Percentiles rank a stretch among this genome's conserved stretches.
Evolutionary conservation across 2,888 invertebrate genomes (phyloP).

Genomic region (Drosophila ochracea): DNA sequence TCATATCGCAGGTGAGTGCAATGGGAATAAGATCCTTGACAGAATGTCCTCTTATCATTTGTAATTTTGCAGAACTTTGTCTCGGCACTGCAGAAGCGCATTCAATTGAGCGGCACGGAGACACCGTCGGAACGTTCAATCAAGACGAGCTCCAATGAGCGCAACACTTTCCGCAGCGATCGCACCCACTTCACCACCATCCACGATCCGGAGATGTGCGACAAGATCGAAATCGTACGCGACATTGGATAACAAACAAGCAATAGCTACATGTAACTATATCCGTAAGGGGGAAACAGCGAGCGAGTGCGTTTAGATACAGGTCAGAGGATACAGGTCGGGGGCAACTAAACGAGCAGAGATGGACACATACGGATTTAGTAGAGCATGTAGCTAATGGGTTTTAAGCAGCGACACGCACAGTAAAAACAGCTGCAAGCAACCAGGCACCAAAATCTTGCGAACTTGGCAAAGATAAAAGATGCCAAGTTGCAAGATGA

Average conservation of each 20-base stretch:
- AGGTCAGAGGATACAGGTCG: slow-evolving; percentile 54
- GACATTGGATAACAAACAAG: slow-evolving; percentile 85
- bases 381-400: slow-evolving; percentile 49
- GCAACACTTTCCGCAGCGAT: slow-evolving; percentile 92
- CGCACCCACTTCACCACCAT: slow-evolving; percentile 91
- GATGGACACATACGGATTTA: slow-evolving; percentile 27
- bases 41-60: not conserved
- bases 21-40: not conserved
- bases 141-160: slow-evolving; percentile 88
- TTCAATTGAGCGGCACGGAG: slow-evolving; percentile 87
- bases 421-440: slow-evolving; percentile 15
- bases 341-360: slow-evolving; percentile 40
- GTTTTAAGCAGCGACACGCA: slow-evolving; percentile 15
- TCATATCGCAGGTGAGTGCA: slow-evolving; percentile 92
- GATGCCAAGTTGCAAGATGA: not conserved
- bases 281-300: slow-evolving; percentile 70
- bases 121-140: slow-evolving; percentile 86
- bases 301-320: slow-evolving; percentile 9
- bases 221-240: slow-evolving; percentile 85
- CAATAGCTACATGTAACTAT: slow-evolving; percentile 84
- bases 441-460: slow-evolving; percentile 7
- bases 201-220: slow-evolving; percentile 87
- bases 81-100: slow-evolving; percentile 91
- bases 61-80: slow-evolving; percentile 89
- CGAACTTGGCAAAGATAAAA: not conserved